These are phyloP conservation scores for Trissolcus japonicus DNA, from an alignment of 2,888 invertebrate genomes.

Conservation along the genomic window DNA sequence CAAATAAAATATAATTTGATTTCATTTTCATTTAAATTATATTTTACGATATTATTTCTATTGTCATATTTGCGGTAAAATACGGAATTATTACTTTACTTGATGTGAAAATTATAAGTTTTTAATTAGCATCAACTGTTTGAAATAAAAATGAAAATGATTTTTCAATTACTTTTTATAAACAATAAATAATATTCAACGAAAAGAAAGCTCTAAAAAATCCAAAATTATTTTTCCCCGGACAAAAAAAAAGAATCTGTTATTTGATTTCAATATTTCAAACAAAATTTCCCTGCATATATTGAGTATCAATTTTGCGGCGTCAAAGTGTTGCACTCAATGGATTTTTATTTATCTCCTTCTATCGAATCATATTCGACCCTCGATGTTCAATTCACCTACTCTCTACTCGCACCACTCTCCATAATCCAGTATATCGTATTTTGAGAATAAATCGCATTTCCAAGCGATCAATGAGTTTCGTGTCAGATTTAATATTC, in stretches of 20 bases:
- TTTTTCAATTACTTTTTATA: too few relatives aligned
- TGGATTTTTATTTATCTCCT: constrained; percentile 70
- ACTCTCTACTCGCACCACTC: constrained; percentile 52
- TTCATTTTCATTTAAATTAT: constrained; percentile 10
- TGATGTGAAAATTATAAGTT: background rate
- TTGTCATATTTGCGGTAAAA: background rate
- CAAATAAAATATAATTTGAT: constrained; percentile 17
- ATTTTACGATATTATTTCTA: constrained; percentile 1
- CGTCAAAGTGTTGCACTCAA: constrained; percentile 70
- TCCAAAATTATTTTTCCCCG: too few relatives aligned
- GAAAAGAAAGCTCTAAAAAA: too few relatives aligned
- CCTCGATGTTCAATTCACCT: constrained; percentile 43
- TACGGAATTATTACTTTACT: background rate
- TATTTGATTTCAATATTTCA: too few relatives aligned
- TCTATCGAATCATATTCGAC: constrained; percentile 57
- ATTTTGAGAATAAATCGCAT: constrained; percentile 71
- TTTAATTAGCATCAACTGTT: background rate
- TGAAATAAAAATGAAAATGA: too few relatives aligned
- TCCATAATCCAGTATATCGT: constrained; percentile 66
- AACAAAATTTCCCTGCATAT: constrained; percentile 15
- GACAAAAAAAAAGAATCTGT: too few relatives aligned
- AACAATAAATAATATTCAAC: too few relatives aligned
- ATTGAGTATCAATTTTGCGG: constrained; percentile 67
- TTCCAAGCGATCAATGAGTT: constrained; percentile 60
- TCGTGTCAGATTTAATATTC: background rate